Evolutionary conservation across 2,797 vertebrate species (phyloP).

Genomic region (Emydoidea blandingii): DNA sequence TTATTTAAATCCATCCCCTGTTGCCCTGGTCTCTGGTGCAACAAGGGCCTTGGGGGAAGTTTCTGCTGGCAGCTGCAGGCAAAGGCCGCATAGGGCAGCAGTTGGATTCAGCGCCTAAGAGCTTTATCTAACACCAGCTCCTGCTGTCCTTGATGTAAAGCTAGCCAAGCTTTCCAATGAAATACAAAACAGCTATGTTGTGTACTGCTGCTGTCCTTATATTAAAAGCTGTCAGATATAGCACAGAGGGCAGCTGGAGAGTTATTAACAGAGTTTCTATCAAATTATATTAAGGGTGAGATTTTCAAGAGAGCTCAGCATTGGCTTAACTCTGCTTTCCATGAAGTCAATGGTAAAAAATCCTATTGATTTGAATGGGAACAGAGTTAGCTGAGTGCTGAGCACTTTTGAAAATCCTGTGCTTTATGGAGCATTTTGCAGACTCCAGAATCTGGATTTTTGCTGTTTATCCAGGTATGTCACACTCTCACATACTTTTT

Average conservation of each 20-base stretch:
- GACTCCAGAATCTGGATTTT: background rate
- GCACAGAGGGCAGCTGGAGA: background rate
- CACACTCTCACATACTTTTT: background rate
- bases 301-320: background rate
- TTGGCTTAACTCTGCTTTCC: background rate
- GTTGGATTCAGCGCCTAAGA: background rate
- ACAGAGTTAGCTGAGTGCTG: background rate
- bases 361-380: background rate
- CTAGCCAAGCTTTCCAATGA: constrained; percentile 20
- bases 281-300: background rate
- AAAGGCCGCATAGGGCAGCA: background rate
- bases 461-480: background rate
- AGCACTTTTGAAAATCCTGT: background rate
- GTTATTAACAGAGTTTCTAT: background rate
- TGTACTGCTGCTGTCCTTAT: background rate
- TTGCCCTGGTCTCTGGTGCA: constrained; percentile 22
- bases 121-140: background rate
- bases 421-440: background rate
- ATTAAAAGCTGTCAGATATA: background rate
- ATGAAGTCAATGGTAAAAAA: background rate
- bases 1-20: constrained; percentile 51
- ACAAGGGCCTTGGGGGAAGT: constrained; percentile 40
- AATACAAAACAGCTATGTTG: background rate
- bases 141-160: constrained; percentile 43
- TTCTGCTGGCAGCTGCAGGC: constrained; percentile 33